Conservation (phyloP, 2,113 vertebrate genomes). For the Rhineura floridana region DNA sequence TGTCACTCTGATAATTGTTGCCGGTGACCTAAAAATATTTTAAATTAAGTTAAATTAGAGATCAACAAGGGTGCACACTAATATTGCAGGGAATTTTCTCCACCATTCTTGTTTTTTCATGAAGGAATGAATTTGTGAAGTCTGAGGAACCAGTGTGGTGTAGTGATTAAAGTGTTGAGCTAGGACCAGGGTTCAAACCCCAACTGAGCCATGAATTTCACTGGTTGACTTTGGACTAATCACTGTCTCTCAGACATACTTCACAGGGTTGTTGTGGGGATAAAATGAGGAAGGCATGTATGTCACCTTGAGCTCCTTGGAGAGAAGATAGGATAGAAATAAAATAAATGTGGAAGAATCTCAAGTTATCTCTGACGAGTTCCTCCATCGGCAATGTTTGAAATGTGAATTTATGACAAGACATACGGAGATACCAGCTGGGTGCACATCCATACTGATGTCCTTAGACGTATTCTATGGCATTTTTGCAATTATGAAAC, state of each 20-base stretch:
- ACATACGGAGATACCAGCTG: slow-evolving; percentile 71
- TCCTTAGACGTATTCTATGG: slow-evolving; percentile 51
- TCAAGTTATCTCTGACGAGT: slow-evolving; percentile 17
- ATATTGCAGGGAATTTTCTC: not conserved
- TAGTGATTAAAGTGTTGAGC: no score
- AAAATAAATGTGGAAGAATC: slow-evolving; percentile 32
- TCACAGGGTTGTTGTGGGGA: no score
- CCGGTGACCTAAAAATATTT: not conserved
- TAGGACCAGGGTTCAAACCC: no score
- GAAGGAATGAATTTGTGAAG: not conserved
- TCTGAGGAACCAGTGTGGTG: not conserved
- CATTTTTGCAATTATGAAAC: slow-evolving; percentile 59
- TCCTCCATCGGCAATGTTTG: slow-evolving; percentile 44
- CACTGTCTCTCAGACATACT: no score
- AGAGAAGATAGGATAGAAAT: no score
- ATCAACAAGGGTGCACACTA: not conserved
- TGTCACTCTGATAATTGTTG: not conserved
- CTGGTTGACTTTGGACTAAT: no score
- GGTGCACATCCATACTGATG: slow-evolving; percentile 52
- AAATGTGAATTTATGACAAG: slow-evolving; percentile 63
- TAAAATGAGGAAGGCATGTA: no score
- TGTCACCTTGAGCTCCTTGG: no score
- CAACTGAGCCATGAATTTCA: no score
- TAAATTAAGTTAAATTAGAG: not conserved
- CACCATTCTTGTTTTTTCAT: not conserved